Conservation (phyloP, 2,888 invertebrate species). For the Carterocephalus palaemon region DNA sequence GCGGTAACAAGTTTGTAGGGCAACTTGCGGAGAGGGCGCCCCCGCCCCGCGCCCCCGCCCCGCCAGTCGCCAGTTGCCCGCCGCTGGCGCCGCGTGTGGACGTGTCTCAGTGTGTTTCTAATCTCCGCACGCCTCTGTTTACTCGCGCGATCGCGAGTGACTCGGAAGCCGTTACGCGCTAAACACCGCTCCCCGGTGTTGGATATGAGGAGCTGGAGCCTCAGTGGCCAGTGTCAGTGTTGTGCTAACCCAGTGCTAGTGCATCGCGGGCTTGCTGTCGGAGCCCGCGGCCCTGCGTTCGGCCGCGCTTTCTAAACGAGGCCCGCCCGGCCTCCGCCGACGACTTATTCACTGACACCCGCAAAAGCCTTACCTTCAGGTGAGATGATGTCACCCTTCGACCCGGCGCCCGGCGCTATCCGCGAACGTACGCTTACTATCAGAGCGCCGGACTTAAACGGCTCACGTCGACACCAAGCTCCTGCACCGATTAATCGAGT, state of each 20-base stretch:
- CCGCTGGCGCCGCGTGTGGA: conserved; percentile 32
- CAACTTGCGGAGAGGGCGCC: conserved; percentile 50
- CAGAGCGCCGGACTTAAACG: background rate
- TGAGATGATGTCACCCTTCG: conserved; percentile 37
- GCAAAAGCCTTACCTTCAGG: conserved; percentile 37
- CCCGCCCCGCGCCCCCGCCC: conserved; percentile 28
- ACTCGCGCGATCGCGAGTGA: conserved; percentile 46
- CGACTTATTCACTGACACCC: background rate
- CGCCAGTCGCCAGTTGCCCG: conserved; percentile 40
- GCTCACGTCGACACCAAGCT: no score
- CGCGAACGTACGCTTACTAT: conserved; percentile 4
- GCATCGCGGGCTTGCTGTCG: conserved; percentile 48
- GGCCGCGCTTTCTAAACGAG: conserved; percentile 57
- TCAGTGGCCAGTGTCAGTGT: conserved; percentile 33
- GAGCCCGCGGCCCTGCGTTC: conserved; percentile 38
- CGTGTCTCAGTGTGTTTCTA: conserved; percentile 17
- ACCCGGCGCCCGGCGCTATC: background rate
- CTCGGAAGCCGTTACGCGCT: conserved; percentile 37
- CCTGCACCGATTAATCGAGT: no score
- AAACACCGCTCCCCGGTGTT: conserved; percentile 38
- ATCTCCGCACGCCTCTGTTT: conserved; percentile 42
- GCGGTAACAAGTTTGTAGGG: conserved; percentile 65
- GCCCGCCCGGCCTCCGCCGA: conserved; percentile 29
- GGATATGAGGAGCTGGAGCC: conserved; percentile 10
- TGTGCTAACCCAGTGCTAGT: conserved; percentile 38